Evolutionary conservation across 2,888 invertebrate genomes (phyloP), one percentile per base, ranked within the genome.

Genomic region (Litoditis marina): DNA sequence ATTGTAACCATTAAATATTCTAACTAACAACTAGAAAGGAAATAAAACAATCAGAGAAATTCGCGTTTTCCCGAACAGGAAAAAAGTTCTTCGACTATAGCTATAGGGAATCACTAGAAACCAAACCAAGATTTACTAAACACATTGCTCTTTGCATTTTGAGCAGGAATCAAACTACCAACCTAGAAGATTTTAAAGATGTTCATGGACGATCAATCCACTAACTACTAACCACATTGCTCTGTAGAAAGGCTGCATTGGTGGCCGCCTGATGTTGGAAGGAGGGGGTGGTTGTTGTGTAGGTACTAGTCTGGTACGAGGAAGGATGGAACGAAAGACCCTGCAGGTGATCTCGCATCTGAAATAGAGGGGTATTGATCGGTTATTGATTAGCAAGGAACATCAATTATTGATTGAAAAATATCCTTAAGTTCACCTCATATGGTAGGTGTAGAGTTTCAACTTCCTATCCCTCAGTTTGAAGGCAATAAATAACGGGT

Each of bases 271-370:
- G n/a, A 53, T 73, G 73, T 51, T 64, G 68, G 25, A 66, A 54
- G 42, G 65, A 63, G 2, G 71, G 65, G 8, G 65, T 66, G 2
- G 70, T 68, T 31, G 66, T 66, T 4, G 71, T 67, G 58, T 73
- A 73, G 1, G 68, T 65, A 13, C 67, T 53, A 31, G 68, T 62
- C 46, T 64, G 71, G 58, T 74, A 73, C 30, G 69, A 62, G 27
- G 72, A 60, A 39, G 69, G 74, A 56, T 69, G 69, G 49, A 71
- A 69, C 30, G 67, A 56, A 8, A 73, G 44, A n/a, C 63, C 62
- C n/a, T 68, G 65, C 3, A 68, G 44, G 31, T 66, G 44, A 39
- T 44, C 44, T 25, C 44, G 25, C 39, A 36, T 55, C 52, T 52
- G 28, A 27, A 52, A 31, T 1, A 19, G 52, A 52, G 19, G 57